Conservation (phyloP, 2,113 vertebrate species). For the Pygoscelis antarcticus region DNA sequence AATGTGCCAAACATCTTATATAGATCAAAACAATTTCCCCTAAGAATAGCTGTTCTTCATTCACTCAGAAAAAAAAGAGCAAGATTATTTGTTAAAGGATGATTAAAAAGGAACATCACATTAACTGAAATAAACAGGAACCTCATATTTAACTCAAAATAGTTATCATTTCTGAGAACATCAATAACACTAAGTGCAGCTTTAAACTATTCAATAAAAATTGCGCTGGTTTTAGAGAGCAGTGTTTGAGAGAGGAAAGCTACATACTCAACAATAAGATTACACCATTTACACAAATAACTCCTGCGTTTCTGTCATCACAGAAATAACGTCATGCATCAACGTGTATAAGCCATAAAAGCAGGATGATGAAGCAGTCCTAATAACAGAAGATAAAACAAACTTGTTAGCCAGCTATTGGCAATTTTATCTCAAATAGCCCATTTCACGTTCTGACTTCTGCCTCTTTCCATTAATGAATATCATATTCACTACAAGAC, state of each 20-base stretch:
- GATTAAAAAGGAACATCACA: neutral
- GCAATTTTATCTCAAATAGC: neutral
- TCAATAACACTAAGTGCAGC: constrained; percentile 45
- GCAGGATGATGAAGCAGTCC: neutral
- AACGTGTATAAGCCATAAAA: neutral
- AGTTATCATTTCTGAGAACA: neutral
- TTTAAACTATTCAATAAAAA: constrained; percentile 39
- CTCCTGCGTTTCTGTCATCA: neutral
- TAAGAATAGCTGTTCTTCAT: neutral
- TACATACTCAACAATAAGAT: constrained; percentile 3
- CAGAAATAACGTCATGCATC: neutral
- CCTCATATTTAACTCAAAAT: neutral
- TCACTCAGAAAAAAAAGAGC: neutral
- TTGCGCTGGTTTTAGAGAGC: neutral
- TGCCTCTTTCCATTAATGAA: neutral
- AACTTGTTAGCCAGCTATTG: neutral
- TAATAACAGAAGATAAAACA: neutral
- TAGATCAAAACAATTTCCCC: neutral
- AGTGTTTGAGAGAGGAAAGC: constrained; percentile 1
- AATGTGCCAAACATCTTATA: neutral
- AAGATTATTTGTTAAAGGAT: constrained; percentile 13
- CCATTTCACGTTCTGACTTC: neutral
- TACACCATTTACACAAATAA: constrained; percentile 33
- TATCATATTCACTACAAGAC: neutral
- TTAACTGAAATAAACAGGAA: constrained; percentile 1